Percentiles rank a stretch among this genome's conserved stretches.
phyloP scores from a whole-genome alignment of 1,140 invertebrate species.

The Schlechtendalia chinensis region DNA sequence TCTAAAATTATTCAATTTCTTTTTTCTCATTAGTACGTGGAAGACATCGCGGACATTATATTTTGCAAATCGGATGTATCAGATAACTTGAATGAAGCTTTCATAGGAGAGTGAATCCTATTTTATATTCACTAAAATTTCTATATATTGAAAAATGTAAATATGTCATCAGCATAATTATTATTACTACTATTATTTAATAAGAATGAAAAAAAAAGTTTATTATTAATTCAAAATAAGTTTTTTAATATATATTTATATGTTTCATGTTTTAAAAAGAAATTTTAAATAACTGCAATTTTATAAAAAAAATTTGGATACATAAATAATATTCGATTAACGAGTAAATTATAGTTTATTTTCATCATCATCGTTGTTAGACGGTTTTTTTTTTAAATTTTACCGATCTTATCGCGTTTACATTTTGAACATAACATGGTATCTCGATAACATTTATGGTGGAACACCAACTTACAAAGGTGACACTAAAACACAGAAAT shows the following conservation, averaged over 20 bases:
- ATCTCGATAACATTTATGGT: not conserved
- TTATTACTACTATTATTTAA: not conserved
- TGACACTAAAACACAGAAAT: conserved; percentile 21
- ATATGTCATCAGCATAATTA: not conserved
- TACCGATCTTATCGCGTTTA: not conserved
- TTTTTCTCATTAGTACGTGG: too few relatives aligned
- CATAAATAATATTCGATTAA: not conserved
- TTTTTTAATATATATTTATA: not conserved
- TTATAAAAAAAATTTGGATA: not conserved
- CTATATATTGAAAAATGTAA: too few relatives aligned
- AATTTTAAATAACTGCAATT: not conserved
- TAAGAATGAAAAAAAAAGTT: too few relatives aligned
- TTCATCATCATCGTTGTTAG: not conserved
- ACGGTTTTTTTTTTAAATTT: not conserved
- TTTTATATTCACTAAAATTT: too few relatives aligned
- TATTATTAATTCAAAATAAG: not conserved
- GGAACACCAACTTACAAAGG: conserved; percentile 18
- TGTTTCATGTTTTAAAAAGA: too few relatives aligned
- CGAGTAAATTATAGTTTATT: not conserved
- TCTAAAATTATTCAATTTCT: too few relatives aligned
- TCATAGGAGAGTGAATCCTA: not conserved
- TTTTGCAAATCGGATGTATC: not conserved
- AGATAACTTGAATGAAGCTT: not conserved
- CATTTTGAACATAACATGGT: conserved; percentile 18
- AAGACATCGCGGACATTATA: not conserved